These are phyloP conservation scores for Ceuthmochares aereus DNA, from an alignment of 2,113 vertebrate genomes.

Conservation along the genomic window DNA sequence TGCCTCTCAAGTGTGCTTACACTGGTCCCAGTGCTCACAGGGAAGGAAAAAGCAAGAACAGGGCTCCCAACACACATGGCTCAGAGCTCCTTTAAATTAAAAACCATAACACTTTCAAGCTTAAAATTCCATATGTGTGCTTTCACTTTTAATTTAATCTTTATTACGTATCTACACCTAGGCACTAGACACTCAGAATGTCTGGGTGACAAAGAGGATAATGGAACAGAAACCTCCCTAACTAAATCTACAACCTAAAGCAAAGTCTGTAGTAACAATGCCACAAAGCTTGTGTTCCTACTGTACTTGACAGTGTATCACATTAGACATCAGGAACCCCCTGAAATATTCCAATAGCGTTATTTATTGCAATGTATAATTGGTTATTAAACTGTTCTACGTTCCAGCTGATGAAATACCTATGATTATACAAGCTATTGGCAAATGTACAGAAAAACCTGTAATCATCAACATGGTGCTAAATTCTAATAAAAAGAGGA, in stretches of 20 bases:
- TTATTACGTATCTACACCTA: fast-evolving
- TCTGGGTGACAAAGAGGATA: background rate
- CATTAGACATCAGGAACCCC: background rate
- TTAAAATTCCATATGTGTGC: background rate
- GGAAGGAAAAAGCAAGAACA: background rate
- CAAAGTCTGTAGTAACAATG: background rate
- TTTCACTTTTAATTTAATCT: background rate
- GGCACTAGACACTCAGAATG: background rate
- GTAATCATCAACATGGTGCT: background rate
- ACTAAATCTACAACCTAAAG: background rate
- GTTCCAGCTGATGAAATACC: background rate
- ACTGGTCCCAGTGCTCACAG: background rate
- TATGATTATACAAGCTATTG: background rate
- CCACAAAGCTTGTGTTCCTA: background rate
- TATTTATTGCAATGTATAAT: background rate
- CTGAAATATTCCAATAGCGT: background rate
- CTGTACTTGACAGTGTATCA: background rate
- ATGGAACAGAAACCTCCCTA: background rate
- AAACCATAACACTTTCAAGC: background rate
- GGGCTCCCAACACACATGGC: background rate
- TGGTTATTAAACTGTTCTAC: background rate
- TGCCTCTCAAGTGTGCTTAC: background rate
- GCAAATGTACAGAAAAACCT: background rate
- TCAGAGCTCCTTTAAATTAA: background rate
- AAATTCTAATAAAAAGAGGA: constrained; percentile 10